Percentiles rank a stretch among this genome's conserved stretches.
Conservation (phyloP, 2,113 vertebrate species). For the Aleadryas rufinucha region DNA sequence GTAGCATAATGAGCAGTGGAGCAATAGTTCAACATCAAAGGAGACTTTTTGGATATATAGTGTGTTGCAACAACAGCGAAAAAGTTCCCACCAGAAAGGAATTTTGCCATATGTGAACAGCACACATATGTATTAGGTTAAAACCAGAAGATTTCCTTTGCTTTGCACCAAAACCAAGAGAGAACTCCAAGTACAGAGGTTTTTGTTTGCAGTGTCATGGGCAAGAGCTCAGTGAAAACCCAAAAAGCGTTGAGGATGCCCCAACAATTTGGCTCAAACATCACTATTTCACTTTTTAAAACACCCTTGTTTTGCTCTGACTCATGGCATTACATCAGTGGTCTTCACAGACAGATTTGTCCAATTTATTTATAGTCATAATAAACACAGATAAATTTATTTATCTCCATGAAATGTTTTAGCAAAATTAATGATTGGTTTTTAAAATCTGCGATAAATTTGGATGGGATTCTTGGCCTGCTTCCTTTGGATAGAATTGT, state of each 20-base stretch:
- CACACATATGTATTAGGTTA: constrained; percentile 58
- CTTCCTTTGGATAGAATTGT: background rate
- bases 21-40: constrained; percentile 71
- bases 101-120: constrained; percentile 55
- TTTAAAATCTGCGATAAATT: background rate
- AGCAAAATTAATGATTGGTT: background rate
- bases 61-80: constrained; percentile 69
- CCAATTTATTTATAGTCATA: background rate
- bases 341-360: background rate
- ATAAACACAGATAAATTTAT: background rate
- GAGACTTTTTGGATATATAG: constrained; percentile 64
- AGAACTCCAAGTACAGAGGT: background rate
- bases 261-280: background rate
- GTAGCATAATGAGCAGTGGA: constrained; percentile 68
- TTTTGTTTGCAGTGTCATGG: background rate
- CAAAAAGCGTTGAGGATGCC: background rate
- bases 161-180: constrained; percentile 52
- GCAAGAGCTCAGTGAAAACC: background rate
- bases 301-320: background rate
- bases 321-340: background rate
- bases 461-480: background rate
- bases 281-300: background rate
- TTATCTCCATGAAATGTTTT: background rate
- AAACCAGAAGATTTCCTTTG: constrained; percentile 71
- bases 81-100: constrained; percentile 66